Evolutionary conservation across 2,797 vertebrate species (phyloP).

Genomic region (Aplochiton taeniatus): DNA sequence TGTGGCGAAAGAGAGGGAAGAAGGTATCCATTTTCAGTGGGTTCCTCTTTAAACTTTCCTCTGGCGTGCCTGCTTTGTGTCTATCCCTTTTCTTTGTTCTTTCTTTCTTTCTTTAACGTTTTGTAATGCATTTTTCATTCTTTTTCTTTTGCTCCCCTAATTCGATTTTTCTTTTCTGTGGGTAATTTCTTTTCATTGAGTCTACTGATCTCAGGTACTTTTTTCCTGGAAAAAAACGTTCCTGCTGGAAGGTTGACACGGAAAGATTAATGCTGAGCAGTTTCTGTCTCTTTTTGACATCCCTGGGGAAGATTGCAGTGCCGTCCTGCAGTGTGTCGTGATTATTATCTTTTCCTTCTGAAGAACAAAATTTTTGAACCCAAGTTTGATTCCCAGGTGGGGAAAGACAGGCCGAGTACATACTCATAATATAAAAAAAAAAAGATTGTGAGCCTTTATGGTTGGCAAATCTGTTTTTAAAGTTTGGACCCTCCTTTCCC

Average conservation of each 20-base stretch:
- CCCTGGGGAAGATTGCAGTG: constrained; percentile 25
- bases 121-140: constrained; percentile 10
- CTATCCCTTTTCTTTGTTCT: constrained; percentile 12
- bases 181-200: neutral
- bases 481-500: constrained; percentile 59
- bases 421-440: constrained; percentile 7
- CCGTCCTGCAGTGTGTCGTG: constrained; percentile 15
- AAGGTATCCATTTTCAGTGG: constrained; percentile 42
- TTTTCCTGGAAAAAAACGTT: neutral
- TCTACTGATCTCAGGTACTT: neutral
- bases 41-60: constrained; percentile 52
- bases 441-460: constrained; percentile 45
- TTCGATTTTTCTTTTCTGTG: neutral
- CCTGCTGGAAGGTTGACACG: constrained; percentile 13
- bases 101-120: constrained; percentile 22
- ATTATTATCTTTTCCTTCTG: constrained; percentile 18
- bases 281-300: constrained; percentile 28
- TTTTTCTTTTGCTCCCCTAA: constrained; percentile 12
- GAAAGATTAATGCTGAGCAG: constrained; percentile 27
- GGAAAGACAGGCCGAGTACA: constrained; percentile 49
- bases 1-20: constrained; percentile 58
- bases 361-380: constrained; percentile 24
- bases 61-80: constrained; percentile 9
- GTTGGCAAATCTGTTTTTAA: constrained; percentile 66
- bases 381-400: constrained; percentile 68